Base-by-base conservation (phyloP, 2,888 invertebrate species). In the Pimpla rufipes region DNA sequence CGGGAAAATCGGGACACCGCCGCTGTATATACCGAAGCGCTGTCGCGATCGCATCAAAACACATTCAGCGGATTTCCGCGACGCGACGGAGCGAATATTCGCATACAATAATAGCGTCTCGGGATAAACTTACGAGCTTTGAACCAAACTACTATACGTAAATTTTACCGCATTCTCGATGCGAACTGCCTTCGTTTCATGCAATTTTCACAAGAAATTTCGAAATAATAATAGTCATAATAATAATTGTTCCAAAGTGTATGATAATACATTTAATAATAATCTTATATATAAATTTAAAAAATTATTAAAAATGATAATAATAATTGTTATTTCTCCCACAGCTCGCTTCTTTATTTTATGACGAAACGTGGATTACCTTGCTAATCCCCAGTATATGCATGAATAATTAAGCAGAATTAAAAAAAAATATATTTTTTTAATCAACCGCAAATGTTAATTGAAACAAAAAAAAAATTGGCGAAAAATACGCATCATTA, bases 1-100 rank as follows among this genome's bases (percentile, higher is more conserved):
- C 29, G 5, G 18, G 29, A 64, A 76, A 62, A 66, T 57, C 55
- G 29, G 40, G 23, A 16, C 45, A 52, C 23, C 37, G 40, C 0
- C 10, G n/a, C 37, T 16, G 10, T 7, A 8, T 16, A 29, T 5
- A 29, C 29, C 5, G 29, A 29, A 2, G 29, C 8, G 3, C 62
- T 1, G 23, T 70, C 64, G 66, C 21, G 18, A 70, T 62, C 21
- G 18, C 42, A 52, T 35, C 52, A 23, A 70, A 57, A 81, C 21
- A 47, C 64, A 62, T 73, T 59, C 45, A 35, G n/a, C 55, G 70
- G 7, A 18, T 57, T 40, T 42, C 47, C 35, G 8, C 10, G 0
- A 62, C 29, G 18, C 3, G 37, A 7, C 2, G 4, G n/a, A 37
- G 10, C 16, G 37, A 62, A 62, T 18, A 40, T 62, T 18, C 11